These are phyloP conservation scores for Haemorhous mexicanus DNA, from an alignment of 2,113 vertebrate genomes.

Conservation along the genomic window DNA sequence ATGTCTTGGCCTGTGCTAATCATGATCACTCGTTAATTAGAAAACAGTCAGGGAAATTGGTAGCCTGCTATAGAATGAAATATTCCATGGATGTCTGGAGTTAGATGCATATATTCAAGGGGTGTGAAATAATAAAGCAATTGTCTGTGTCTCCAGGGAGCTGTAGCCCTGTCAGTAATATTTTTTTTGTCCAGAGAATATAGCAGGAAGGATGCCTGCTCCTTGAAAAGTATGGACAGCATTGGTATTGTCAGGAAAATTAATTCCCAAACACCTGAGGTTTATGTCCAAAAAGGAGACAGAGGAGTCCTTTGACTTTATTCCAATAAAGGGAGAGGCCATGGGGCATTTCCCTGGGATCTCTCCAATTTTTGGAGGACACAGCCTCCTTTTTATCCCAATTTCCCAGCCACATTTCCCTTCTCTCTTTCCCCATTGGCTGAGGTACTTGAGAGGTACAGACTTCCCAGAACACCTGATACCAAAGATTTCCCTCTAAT, in stretches of 20 bases:
- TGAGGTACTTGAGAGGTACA: background rate
- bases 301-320: background rate
- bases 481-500: background rate
- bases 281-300: background rate
- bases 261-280: background rate
- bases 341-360: background rate
- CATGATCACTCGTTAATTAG: background rate
- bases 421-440: background rate
- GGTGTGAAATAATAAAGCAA: background rate
- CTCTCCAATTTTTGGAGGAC: background rate
- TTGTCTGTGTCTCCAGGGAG: background rate
- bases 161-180: background rate
- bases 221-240: background rate
- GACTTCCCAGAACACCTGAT: background rate
- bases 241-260: background rate
- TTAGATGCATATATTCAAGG: background rate
- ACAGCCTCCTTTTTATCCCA: background rate
- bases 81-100: background rate
- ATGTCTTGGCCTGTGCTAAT: background rate
- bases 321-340: background rate
- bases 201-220: background rate
- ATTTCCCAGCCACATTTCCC: background rate
- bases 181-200: background rate
- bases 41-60: background rate
- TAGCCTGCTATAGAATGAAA: background rate